Percentiles rank a stretch among this genome's conserved stretches.
Evolutionary conservation across 37 sponge, comb jelly and placozoan species (phyloP).

Genomic region (Agelas oroides): DNA sequence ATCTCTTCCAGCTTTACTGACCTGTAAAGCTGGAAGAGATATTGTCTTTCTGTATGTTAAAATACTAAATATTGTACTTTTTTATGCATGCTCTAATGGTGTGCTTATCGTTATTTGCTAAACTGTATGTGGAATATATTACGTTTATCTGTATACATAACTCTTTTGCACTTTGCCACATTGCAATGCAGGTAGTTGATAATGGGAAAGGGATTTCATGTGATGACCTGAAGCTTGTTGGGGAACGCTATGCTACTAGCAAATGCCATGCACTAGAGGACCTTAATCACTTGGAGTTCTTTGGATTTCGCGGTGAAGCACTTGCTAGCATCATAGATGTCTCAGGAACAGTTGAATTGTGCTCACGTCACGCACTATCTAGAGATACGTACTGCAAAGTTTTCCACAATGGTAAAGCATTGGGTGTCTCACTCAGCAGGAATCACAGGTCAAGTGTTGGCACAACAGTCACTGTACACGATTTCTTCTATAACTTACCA

Average conservation of each 20-base stretch:
- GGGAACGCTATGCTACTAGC: constrained; percentile 68
- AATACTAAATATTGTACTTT: too few relatives aligned
- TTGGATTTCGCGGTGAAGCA: constrained; percentile 79
- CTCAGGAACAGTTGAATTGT: constrained; percentile 67
- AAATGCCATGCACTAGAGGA: constrained; percentile 57
- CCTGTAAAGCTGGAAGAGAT: too few relatives aligned
- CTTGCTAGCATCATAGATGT: constrained; percentile 56
- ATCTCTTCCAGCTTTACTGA: too few relatives aligned
- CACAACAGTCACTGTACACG: constrained; percentile 67
- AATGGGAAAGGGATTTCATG: constrained; percentile 68
- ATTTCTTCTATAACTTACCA: constrained; percentile 78
- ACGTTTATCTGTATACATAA: too few relatives aligned
- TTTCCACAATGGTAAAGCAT: constrained; percentile 47
- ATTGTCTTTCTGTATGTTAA: too few relatives aligned
- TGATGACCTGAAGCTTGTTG: constrained; percentile 60
- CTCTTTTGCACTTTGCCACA: too few relatives aligned
- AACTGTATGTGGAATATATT: too few relatives aligned
- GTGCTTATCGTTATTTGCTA: too few relatives aligned
- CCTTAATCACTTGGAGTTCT: constrained; percentile 21
- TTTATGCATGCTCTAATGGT: too few relatives aligned
- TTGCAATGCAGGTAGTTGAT: constrained; percentile 56
- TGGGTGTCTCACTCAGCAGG: constrained; percentile 1
- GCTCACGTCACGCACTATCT: constrained; percentile 59
- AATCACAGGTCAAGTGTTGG: constrained; percentile 42
- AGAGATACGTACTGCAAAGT: constrained; percentile 48